phyloP scores from a whole-genome alignment of 2,797 vertebrate genomes.

The Octomys mimax region DNA sequence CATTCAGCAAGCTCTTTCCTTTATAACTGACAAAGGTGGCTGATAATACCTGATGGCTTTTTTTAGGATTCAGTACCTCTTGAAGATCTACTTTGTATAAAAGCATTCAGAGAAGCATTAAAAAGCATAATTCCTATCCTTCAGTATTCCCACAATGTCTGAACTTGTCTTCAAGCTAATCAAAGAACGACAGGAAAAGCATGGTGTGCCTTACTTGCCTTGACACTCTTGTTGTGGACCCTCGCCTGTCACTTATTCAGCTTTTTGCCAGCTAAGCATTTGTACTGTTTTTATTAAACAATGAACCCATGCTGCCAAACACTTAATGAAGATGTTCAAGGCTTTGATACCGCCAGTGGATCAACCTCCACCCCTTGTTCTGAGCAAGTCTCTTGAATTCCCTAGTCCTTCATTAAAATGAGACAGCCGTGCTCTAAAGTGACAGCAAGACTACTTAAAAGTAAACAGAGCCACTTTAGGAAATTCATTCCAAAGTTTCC shows the following conservation, averaged over 20 bases:
- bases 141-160: neutral
- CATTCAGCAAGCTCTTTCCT: neutral
- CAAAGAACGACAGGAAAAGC: neutral
- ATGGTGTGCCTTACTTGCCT: neutral
- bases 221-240: neutral
- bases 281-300: neutral
- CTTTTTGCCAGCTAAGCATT: neutral
- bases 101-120: neutral
- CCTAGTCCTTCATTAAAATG: neutral
- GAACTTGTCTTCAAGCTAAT: neutral
- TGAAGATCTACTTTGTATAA: neutral
- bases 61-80: neutral
- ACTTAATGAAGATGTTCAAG: neutral
- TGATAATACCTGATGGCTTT: neutral
- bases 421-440: neutral
- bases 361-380: neutral
- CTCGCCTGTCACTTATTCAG: neutral
- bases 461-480: neutral
- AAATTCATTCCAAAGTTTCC: slow-evolving; percentile 13
- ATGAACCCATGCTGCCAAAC: neutral
- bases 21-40: neutral
- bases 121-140: neutral
- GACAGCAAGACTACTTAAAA: neutral
- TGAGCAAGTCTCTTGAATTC: neutral
- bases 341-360: neutral